Conservation (phyloP, 2,113 vertebrate genomes). For the Mesembrinibis cayennensis region DNA sequence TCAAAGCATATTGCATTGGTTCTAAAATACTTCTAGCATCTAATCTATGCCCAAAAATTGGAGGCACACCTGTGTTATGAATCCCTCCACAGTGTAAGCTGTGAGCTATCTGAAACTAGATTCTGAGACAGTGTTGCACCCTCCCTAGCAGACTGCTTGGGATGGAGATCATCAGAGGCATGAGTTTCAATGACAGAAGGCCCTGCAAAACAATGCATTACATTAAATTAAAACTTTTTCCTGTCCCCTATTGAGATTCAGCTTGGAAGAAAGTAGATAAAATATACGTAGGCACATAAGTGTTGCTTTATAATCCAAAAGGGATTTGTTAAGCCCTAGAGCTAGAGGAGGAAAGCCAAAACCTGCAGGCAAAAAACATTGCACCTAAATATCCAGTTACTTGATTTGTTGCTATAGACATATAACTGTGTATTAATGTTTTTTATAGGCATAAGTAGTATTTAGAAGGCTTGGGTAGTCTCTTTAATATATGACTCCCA, state of each 20-base stretch:
- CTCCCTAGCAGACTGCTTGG: neutral
- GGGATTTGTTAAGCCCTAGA: neutral
- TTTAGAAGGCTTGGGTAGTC: neutral
- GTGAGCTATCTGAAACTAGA: neutral
- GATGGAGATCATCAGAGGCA: neutral
- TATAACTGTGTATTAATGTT: accelerated
- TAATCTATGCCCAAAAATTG: neutral
- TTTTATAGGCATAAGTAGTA: neutral
- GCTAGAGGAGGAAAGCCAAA: neutral
- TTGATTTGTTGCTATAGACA: neutral
- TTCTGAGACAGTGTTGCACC: neutral
- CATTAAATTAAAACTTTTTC: neutral
- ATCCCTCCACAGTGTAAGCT: neutral
- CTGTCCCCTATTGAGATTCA: neutral
- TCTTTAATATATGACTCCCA: neutral
- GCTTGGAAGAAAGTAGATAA: neutral
- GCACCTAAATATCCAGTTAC: neutral
- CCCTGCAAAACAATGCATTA: neutral
- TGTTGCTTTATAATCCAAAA: neutral
- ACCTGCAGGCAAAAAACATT: neutral
- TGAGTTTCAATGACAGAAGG: neutral
- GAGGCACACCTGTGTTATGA: neutral
- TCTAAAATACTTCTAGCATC: neutral
- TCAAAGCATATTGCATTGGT: neutral
- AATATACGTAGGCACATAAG: neutral